These are phyloP conservation scores for Machimus rusticus DNA, from an alignment of 2,888 invertebrate genomes.

Conservation along the genomic window DNA sequence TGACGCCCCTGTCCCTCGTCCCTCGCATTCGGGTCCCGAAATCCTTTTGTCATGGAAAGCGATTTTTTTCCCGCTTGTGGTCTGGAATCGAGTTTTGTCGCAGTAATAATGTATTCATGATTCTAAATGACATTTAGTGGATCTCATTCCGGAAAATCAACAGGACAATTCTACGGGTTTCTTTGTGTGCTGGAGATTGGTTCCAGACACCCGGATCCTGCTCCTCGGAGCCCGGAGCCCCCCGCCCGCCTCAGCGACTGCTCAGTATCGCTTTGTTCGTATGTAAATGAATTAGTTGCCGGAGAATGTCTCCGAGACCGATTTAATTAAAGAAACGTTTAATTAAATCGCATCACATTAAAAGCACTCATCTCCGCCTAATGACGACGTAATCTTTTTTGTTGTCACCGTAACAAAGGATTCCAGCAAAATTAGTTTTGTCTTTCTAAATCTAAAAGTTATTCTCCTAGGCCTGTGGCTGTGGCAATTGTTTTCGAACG, in stretches of 20 bases:
- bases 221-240: neutral
- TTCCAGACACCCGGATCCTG: neutral
- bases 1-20: neutral
- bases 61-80: constrained; percentile 34
- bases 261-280: neutral
- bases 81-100: constrained; percentile 33
- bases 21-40: neutral
- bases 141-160: constrained; percentile 39
- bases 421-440: neutral
- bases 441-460: neutral
- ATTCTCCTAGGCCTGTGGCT: neutral
- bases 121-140: constrained; percentile 34
- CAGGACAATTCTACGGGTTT: constrained; percentile 9
- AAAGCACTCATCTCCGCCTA: constrained; percentile 13
- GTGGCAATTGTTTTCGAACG: neutral
- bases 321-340: constrained; percentile 40
- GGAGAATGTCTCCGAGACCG: neutral
- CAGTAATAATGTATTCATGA: constrained; percentile 42
- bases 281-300: constrained; percentile 13
- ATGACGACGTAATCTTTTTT: constrained; percentile 3
- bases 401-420: neutral
- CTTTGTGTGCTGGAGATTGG: neutral
- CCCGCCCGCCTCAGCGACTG: too few species aligned
- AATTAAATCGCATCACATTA: constrained; percentile 40
- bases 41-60: constrained; percentile 39